phyloP scores from a whole-genome alignment of 2,888 invertebrate species.

The Onthophagus sagittarius region DNA sequence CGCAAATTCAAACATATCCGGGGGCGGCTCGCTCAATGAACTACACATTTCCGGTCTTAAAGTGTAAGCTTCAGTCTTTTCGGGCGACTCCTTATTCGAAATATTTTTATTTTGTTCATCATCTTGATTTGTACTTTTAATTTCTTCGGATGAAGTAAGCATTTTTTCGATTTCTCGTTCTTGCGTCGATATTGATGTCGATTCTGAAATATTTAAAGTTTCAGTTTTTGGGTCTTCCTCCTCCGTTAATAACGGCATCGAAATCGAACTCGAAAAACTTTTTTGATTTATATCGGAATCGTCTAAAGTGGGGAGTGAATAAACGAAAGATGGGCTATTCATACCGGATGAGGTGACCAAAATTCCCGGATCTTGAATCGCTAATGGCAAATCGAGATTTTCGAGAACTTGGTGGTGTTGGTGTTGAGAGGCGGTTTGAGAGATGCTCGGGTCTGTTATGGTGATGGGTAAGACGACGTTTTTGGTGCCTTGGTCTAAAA shows the following conservation, averaged over 20 bases:
- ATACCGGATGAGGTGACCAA: slow-evolving; percentile 43
- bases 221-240: slow-evolving; percentile 39
- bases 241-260: slow-evolving; percentile 60
- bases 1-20: slow-evolving; percentile 45
- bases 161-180: neutral
- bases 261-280: slow-evolving; percentile 49
- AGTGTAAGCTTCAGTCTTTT: slow-evolving; percentile 32
- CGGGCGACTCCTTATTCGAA: neutral
- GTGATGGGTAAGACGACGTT: slow-evolving; percentile 73
- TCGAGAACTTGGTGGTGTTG: slow-evolving; percentile 36
- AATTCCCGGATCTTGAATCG: slow-evolving; percentile 66
- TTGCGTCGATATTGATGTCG: neutral
- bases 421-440: slow-evolving; percentile 51
- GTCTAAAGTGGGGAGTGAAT: slow-evolving; percentile 43
- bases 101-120: neutral
- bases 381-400: slow-evolving; percentile 64
- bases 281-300: slow-evolving; percentile 42
- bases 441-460: slow-evolving; percentile 71
- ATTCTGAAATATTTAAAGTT: slow-evolving; percentile 4
- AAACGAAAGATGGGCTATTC: slow-evolving; percentile 43
- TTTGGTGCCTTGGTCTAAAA: slow-evolving; percentile 55
- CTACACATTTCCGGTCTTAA: slow-evolving; percentile 46
- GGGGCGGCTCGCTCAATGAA: slow-evolving; percentile 48
- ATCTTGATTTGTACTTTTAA: neutral
- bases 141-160: neutral